Conservation (phyloP, 2,113 vertebrate species). For the Scophthalmus maximus region DNA sequence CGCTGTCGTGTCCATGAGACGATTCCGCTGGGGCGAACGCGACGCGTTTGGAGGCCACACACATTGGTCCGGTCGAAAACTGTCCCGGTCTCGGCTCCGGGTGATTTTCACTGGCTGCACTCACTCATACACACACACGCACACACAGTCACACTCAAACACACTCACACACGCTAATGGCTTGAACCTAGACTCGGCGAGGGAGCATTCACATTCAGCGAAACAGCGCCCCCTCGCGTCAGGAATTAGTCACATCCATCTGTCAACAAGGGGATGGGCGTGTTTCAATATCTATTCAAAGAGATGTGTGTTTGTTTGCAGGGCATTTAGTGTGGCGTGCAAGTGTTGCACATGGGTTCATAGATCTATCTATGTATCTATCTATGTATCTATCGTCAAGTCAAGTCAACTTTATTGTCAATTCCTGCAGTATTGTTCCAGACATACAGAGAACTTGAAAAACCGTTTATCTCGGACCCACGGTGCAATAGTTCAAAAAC, state of each 20-base stretch:
- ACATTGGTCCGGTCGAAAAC: conserved; percentile 72
- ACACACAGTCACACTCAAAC: conserved; percentile 26
- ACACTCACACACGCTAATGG: conserved; percentile 51
- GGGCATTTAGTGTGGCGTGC: background rate
- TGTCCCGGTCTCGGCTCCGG: conserved; percentile 66
- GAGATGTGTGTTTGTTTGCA: conserved; percentile 7
- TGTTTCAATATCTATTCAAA: conserved; percentile 48
- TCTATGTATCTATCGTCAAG: no score
- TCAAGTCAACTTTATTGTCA: no score
- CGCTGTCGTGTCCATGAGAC: conserved; percentile 58
- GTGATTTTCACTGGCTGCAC: conserved; percentile 71
- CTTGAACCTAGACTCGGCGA: conserved; percentile 48
- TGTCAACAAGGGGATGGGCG: conserved; percentile 75
- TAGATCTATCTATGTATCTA: background rate
- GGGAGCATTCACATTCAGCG: background rate
- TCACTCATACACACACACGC: conserved; percentile 35
- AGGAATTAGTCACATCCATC: conserved; percentile 68
- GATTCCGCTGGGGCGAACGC: conserved; percentile 44
- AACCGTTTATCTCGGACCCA: no score
- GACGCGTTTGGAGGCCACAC: conserved; percentile 51
- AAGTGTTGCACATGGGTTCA: background rate
- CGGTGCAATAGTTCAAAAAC: no score
- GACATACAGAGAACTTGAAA: no score
- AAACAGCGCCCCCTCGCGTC: conserved; percentile 58
- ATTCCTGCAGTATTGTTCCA: no score